These are phyloP conservation scores for Sussaba pulchella DNA, from an alignment of 2,888 invertebrate genomes.

Conservation along the genomic window DNA sequence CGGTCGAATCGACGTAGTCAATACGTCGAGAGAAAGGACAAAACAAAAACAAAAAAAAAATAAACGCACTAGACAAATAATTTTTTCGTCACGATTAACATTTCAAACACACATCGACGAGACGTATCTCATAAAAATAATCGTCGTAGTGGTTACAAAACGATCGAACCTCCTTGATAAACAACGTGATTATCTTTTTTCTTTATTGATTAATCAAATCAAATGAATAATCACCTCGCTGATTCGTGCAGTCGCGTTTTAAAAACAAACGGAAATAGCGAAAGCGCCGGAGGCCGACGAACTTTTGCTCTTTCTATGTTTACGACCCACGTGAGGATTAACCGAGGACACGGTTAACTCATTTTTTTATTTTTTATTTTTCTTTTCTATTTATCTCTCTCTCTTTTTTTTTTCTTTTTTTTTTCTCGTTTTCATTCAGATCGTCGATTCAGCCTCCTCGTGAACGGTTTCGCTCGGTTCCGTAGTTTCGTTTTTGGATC, in stretches of 20 bases:
- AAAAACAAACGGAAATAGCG: slow-evolving; percentile 34
- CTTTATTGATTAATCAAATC: slow-evolving; percentile 58
- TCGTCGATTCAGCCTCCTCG: slow-evolving; percentile 81
- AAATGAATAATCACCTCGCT: slow-evolving; percentile 59
- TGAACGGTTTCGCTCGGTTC: slow-evolving; percentile 79
- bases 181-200: slow-evolving; percentile 32
- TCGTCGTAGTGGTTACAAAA: slow-evolving; percentile 24
- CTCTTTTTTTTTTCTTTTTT: too few relatives aligned
- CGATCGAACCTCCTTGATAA: slow-evolving; percentile 29
- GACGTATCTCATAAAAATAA: slow-evolving; percentile 19
- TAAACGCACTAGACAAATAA: neutral
- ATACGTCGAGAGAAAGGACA: neutral
- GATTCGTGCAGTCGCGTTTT: slow-evolving; percentile 23
- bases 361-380: slow-evolving; percentile 9
- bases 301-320: slow-evolving; percentile 27
- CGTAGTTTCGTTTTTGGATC: slow-evolving; percentile 83
- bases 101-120: slow-evolving; percentile 17
- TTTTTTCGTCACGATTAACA: slow-evolving; percentile 10
- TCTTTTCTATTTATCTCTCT: too few relatives aligned
- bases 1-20: slow-evolving; percentile 1
- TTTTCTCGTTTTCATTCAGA: slow-evolving; percentile 65
- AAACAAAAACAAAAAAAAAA: too few relatives aligned
- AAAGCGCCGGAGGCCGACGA: slow-evolving; percentile 11
- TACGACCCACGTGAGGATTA: slow-evolving; percentile 10
- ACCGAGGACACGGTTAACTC: slow-evolving; percentile 31